Base-by-base conservation (phyloP, 2,113 vertebrate genomes). In the Sylvia atricapilla region DNA sequence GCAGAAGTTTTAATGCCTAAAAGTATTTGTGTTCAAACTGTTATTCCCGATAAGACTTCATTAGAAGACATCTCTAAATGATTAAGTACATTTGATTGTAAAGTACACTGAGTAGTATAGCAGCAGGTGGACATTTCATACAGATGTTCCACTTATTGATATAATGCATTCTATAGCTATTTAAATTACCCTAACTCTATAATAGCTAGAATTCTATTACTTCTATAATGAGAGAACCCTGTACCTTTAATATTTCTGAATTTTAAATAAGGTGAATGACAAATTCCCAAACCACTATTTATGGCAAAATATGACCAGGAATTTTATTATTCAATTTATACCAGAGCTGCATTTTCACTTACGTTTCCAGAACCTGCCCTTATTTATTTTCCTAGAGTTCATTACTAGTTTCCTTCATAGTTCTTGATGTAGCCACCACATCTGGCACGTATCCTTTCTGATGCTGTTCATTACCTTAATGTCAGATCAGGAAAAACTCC, bases 161-260 rank as follows among this genome's bases (percentile, higher is more conserved):
- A 96, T 96, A 97, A 97, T 96, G 92, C 95, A 97, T 95, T 96
- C 91, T 96, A 93, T 62, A 95, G 95, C 94, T 96, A 97, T 97
- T 98, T 96, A 97, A 98, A 98, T 97, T 96, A 97, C 96, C 95
- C 94, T 97, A 97, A 97, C 97, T 96, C 90, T 41, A 84, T 98
- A 98, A 98, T 96, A 97, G 97, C 96, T 96, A 78, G 87, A 98
- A 98, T 97, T 97, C 97, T 97, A 98, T 98, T 98, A 98, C 97
- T 98, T 97, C 94, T 96, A 49, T 97, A 98, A 98, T 97, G 95
- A 98, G 85, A 97, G 96, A 98, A 96, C 72, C 35, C 92, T 91
- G 92, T 97, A 96, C 88, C 92, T 97, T 98, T 98, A 97, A 98
- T 97, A 98, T 97, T 97, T 97, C 96, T 98, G 98, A 97, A 98